Conservation (phyloP, 2,888 invertebrate species). For the Abrostola triplasia region DNA sequence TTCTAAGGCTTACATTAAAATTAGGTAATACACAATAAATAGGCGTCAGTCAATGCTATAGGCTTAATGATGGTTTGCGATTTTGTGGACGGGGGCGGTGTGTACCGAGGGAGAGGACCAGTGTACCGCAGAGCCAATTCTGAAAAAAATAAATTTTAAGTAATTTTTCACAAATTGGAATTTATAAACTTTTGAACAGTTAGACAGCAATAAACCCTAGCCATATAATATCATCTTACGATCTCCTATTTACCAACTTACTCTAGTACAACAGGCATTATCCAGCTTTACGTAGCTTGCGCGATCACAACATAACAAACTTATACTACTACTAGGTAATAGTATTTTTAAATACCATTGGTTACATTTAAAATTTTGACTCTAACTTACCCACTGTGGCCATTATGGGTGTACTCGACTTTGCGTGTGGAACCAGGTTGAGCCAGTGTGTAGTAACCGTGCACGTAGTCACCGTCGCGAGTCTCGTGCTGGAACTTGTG, state of each 20-base stretch:
- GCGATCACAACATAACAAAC: too few relatives aligned
- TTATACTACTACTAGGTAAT: too few relatives aligned
- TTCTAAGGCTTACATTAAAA: neutral
- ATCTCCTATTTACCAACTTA: too few relatives aligned
- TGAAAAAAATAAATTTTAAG: conserved; percentile 48
- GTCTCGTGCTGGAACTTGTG: conserved; percentile 87
- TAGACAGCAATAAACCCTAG: neutral
- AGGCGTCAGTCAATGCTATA: conserved; percentile 14
- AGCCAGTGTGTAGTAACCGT: conserved; percentile 87
- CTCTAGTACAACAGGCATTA: too few relatives aligned
- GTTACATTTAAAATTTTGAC: neutral
- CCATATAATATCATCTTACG: too few relatives aligned
- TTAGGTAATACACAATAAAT: conserved; percentile 35
- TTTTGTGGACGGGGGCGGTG: conserved; percentile 66
- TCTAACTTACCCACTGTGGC: conserved; percentile 56
- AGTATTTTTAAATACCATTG: too few relatives aligned
- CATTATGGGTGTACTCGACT: conserved; percentile 83
- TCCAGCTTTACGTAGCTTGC: too few relatives aligned
- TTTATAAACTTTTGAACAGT: neutral
- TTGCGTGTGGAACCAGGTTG: conserved; percentile 86
- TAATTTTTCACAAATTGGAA: neutral
- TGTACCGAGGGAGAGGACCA: conserved; percentile 77
- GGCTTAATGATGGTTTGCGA: conserved; percentile 68
- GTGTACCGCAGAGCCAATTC: conserved; percentile 85
- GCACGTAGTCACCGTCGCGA: conserved; percentile 87